Base-by-base conservation (phyloP, 2,113 vertebrate species). In the Ptilorrhoa leucosticta region DNA sequence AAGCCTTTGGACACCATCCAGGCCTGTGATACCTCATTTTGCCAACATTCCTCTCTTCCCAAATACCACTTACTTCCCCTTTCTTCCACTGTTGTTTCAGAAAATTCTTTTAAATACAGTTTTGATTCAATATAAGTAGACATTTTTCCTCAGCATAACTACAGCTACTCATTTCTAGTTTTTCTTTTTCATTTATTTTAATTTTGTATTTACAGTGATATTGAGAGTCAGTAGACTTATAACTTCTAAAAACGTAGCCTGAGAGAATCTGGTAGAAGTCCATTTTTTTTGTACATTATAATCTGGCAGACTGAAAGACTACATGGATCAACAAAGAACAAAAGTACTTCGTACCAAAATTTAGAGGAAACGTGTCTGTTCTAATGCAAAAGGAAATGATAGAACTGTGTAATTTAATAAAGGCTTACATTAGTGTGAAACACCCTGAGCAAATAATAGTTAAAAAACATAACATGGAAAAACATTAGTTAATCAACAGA, bases 141-240 rank as follows among this genome's bases (percentile, higher is more conserved):
- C 11, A 28, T 70, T 37, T 39, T 75, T 42, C 48, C 82, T 42
- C 40, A 68, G 17, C 12, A 20, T 47, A 35, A 58, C 4, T 68
- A 22, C 1, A 4, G 22, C 7, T 71, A 31, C 30, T 40, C 1
- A 31, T 65, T 87, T 84, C 28, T 81, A 2, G 0, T 8, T 44
- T 26, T 14, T 17, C 4, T 20, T 66, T 20, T 21, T 33, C 1
- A 21, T 61, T 56, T 63, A 15, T 16, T n/a, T 54, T 47, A 35
- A 61, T 30, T 60, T 50, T 47, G 8, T 30, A 27, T 48, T 91
- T 61, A 53, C 24, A 70, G 18, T 39, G 8, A 53, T 30, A 35
- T 16, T 37, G 13, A 80, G 48, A 83, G 13, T 57, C 54, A 66
- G 16, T 51, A 26, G 48, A 76, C 15, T 40, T 17, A 27, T 1